phyloP scores from a whole-genome alignment of 2,113 vertebrate genomes.

The Epinephelus cyanopodus region DNA sequence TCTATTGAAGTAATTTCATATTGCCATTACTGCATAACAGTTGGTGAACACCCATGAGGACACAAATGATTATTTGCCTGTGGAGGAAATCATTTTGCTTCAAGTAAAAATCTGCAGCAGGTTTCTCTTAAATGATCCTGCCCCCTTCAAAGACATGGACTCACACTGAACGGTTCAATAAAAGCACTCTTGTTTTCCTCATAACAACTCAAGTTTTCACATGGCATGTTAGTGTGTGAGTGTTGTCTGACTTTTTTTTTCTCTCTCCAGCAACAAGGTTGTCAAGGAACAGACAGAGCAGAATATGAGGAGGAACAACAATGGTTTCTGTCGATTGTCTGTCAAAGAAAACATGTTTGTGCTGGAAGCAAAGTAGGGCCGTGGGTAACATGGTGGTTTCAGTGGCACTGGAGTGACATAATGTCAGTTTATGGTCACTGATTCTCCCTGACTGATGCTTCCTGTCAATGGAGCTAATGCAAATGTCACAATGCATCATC shows the following conservation, averaged over 20 bases:
- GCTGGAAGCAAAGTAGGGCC: slow-evolving; percentile 19
- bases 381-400: slow-evolving; percentile 37
- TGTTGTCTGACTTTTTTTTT: slow-evolving; percentile 5
- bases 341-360: slow-evolving; percentile 44
- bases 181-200: slow-evolving; percentile 21
- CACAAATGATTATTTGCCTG: not conserved
- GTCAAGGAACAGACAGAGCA: slow-evolving; percentile 51
- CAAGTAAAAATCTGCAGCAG: slow-evolving; percentile 18
- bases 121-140: slow-evolving; percentile 37
- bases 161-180: slow-evolving; percentile 40
- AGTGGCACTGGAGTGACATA: slow-evolving; percentile 43
- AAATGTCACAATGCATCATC: slow-evolving; percentile 77
- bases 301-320: slow-evolving; percentile 41
- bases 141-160: slow-evolving; percentile 17
- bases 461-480: slow-evolving; percentile 67
- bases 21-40: not conserved
- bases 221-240: slow-evolving; percentile 20
- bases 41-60: slow-evolving; percentile 9
- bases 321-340: slow-evolving; percentile 29
- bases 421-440: slow-evolving; percentile 68
- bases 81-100: slow-evolving; percentile 21
- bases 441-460: slow-evolving; percentile 54
- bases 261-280: slow-evolving; percentile 34
- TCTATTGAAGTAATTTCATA: slow-evolving; percentile 12
- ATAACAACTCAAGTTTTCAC: slow-evolving; percentile 23